Evolutionary conservation across 2,888 invertebrate species (phyloP).

Genomic region (Gastrophysa polygoni): DNA sequence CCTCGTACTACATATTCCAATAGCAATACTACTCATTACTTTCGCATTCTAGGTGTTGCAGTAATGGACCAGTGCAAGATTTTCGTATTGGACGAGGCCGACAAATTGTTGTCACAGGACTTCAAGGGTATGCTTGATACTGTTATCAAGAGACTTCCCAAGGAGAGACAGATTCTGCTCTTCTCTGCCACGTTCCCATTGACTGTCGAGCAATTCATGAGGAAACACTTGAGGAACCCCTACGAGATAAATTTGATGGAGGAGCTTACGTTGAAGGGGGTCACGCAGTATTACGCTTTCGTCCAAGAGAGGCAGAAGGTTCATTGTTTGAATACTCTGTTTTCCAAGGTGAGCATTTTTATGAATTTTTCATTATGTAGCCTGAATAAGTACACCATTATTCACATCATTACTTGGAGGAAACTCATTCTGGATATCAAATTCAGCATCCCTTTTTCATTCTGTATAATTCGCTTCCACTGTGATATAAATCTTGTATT

Average conservation of each 20-base stretch:
- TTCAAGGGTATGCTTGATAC: conserved; percentile 92
- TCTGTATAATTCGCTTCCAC: no score
- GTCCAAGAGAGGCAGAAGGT: conserved; percentile 99
- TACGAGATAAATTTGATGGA: conserved; percentile 99
- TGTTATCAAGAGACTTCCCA: conserved; percentile 92
- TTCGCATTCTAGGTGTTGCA: conserved; percentile 48
- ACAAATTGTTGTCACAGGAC: conserved; percentile 98
- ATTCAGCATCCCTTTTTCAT: no score
- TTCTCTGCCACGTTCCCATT: conserved; percentile 99
- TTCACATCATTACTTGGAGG: no score
- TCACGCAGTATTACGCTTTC: conserved; percentile 99
- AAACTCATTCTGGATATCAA: no score
- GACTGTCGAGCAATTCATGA: conserved; percentile 98
- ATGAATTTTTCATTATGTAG: no score
- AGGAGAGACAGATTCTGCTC: conserved; percentile 94
- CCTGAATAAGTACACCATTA: no score
- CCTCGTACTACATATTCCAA: no score
- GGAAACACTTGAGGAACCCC: conserved; percentile 95
- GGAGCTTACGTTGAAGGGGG: conserved; percentile 97
- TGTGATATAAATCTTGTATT: no score
- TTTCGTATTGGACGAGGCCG: conserved; percentile 98
- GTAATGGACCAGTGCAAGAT: conserved; percentile 96
- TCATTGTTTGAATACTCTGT: conserved; percentile 98
- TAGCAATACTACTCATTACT: no score
- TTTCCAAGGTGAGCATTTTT: conserved; percentile 81